Base-by-base conservation (phyloP, 2,888 invertebrate species). In the Macrosiphum euphorbiae region DNA sequence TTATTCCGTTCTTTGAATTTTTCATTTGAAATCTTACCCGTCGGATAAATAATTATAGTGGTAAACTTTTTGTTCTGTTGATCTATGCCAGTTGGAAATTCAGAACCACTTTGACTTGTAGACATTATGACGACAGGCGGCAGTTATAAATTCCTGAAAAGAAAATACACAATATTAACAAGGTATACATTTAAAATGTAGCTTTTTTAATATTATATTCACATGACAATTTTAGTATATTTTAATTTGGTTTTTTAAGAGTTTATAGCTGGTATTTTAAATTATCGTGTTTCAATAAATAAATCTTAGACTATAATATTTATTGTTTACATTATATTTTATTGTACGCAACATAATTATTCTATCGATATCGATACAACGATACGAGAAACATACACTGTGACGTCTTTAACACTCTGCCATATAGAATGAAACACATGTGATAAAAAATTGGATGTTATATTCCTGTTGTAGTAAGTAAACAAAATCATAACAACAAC, bases 31-130 rank as follows among this genome's bases (percentile, higher is more conserved):
- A 58, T 94, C 96, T 96, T 95, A 97, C 97, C 97, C 95, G 97
- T 97, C 44, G 97, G 97, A 96, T 97, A 97, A 95, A 98, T 97
- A 95, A 97, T 96, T 95, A 97, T 97, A 58, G 97, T 97, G 94
- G 97, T 97, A 95, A 97, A 96, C 96, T 98, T 98, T 95, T 97
- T 97, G 95, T 97, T 96, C 88, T 96, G 96, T 94, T 96, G 96
- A 58, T 96, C 96, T 90, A 96, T 61, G 10, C 58, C 94, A 16
- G 88, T 67, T 52, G 94, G 94, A 58, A 93, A 58, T 58, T 47
- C 92, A 58, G 94, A 88, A 90, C 52, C 67, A 24, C 67, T 67
- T 52, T 94, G 94, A 44, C 86, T 94, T 50, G 90, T 13, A 20
- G 94, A 90, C 94, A 90, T 94, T 90, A 86, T 41, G 58, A 91